phyloP scores from a whole-genome alignment of 2,888 invertebrate species.

The Linyphia triangularis region DNA sequence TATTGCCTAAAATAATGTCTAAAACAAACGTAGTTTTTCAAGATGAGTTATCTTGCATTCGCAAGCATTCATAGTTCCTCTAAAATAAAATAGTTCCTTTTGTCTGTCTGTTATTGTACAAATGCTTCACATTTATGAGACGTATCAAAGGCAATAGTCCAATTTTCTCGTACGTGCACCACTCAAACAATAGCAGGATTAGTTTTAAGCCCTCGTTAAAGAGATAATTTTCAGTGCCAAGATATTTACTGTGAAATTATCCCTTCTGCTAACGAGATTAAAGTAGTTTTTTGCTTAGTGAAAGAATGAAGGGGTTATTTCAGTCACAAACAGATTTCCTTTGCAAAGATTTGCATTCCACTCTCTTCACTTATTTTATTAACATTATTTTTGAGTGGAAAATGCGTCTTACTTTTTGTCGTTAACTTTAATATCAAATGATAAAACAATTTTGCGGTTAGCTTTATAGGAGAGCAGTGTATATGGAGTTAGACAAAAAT shows the following conservation, averaged over 20 bases:
- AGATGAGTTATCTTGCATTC: background rate
- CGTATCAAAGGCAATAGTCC: constrained; percentile 30
- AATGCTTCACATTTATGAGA: background rate
- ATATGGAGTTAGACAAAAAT: too few species aligned
- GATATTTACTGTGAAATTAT: background rate
- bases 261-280: background rate
- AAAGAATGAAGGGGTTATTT: too few species aligned
- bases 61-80: background rate
- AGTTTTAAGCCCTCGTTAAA: background rate
- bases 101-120: background rate
- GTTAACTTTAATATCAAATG: too few species aligned
- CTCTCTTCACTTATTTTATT: too few species aligned
- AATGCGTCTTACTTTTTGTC: too few species aligned
- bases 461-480: too few species aligned
- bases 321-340: too few species aligned
- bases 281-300: background rate
- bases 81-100: background rate
- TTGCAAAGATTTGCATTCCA: too few species aligned
- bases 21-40: too few species aligned
- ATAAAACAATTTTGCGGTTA: too few species aligned
- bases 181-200: constrained; percentile 32
- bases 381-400: too few species aligned
- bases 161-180: background rate
- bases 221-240: background rate
- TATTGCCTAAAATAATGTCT: too few species aligned